Conservation (phyloP, 2,888 invertebrate species). For the Scaptomyza caliginosa region DNA sequence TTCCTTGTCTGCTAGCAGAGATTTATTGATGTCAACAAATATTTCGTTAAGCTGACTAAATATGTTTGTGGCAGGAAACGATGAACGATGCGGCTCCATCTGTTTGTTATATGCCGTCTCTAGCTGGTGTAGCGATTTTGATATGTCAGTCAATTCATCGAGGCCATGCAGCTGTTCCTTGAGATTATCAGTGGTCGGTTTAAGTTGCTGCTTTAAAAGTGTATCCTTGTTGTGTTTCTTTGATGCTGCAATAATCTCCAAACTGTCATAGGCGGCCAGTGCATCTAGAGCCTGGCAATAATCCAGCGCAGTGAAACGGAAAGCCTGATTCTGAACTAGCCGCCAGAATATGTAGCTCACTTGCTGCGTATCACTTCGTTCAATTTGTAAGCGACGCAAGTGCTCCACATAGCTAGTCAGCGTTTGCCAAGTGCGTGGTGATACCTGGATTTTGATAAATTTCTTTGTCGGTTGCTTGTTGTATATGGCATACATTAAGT, state of each 20-base stretch:
- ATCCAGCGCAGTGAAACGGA: slow-evolving; percentile 72
- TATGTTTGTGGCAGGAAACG: slow-evolving; percentile 62
- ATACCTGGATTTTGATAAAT: slow-evolving; percentile 75
- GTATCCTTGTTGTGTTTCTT: neutral
- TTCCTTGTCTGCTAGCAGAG: slow-evolving; percentile 23
- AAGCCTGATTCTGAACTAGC: slow-evolving; percentile 64
- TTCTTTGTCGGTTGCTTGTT: slow-evolving; percentile 81
- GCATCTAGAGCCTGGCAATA: slow-evolving; percentile 73
- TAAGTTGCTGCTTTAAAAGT: slow-evolving; percentile 41
- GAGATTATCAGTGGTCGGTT: slow-evolving; percentile 15
- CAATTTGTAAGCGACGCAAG: slow-evolving; percentile 14
- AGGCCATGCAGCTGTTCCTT: slow-evolving; percentile 59
- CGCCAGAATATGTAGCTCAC: slow-evolving; percentile 69
- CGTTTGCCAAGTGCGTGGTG: slow-evolving; percentile 62
- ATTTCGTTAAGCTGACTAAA: slow-evolving; percentile 59
- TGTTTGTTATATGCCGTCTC: slow-evolving; percentile 77
- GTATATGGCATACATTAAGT: slow-evolving; percentile 76
- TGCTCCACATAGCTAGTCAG: slow-evolving; percentile 56
- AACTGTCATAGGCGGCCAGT: slow-evolving; percentile 71
- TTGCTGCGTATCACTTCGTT: slow-evolving; percentile 53
- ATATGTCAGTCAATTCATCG: slow-evolving; percentile 27
- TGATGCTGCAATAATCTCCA: slow-evolving; percentile 36
- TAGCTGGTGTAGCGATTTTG: slow-evolving; percentile 60
- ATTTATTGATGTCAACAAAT: slow-evolving; percentile 48
- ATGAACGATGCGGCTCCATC: slow-evolving; percentile 52